Percentiles rank a stretch among this genome's conserved stretches.
Evolutionary conservation across 2,888 invertebrate species (phyloP).

Genomic region (Actias luna): DNA sequence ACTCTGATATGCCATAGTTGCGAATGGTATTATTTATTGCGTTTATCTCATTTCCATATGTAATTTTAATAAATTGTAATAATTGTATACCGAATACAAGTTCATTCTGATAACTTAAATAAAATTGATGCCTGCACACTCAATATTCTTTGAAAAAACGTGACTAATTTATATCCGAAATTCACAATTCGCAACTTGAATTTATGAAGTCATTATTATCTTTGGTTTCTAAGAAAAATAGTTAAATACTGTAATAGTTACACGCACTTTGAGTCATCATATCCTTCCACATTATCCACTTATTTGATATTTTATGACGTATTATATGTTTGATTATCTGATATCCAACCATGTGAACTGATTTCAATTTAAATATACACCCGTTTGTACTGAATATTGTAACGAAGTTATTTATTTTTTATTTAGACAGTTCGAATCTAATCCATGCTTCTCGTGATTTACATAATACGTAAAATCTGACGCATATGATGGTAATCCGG

Average conservation of each 20-base stretch:
- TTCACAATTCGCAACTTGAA: constrained; percentile 34
- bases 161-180: constrained; percentile 47
- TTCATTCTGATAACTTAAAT: constrained; percentile 15
- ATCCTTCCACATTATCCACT: constrained; percentile 27
- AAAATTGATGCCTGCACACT: constrained; percentile 21
- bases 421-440: neutral
- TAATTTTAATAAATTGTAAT: neutral
- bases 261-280: constrained; percentile 36
- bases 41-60: neutral
- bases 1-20: too few relatives aligned
- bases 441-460: too few relatives aligned
- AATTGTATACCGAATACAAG: neutral
- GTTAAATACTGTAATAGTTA: constrained; percentile 24
- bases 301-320: constrained; percentile 9
- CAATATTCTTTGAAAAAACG: constrained; percentile 35
- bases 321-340: constrained; percentile 5
- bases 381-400: too few relatives aligned
- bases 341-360: neutral
- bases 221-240: constrained; percentile 51
- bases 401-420: neutral
- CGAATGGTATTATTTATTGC: too few relatives aligned
- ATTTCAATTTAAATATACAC: neutral
- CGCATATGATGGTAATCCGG: neutral
- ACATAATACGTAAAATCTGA: too few relatives aligned
- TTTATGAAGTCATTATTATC: constrained; percentile 47